These are phyloP conservation scores for Cinara cedri DNA, from an alignment of 2,888 invertebrate genomes.

Conservation along the genomic window DNA sequence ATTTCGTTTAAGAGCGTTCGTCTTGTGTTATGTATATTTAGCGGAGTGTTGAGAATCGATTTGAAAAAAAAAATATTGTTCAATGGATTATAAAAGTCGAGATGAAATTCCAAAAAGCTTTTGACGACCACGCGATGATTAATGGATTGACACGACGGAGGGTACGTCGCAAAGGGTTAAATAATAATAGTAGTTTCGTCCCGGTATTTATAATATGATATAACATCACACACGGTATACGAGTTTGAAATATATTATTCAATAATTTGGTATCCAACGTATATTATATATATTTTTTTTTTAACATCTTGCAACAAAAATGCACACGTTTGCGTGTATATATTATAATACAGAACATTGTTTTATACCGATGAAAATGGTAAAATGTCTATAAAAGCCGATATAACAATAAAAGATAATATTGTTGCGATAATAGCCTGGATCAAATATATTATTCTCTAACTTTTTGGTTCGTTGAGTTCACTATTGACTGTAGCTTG, in stretches of 20 bases:
- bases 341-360: too few relatives aligned
- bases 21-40: not conserved
- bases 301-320: too few relatives aligned
- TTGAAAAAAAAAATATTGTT: conserved; percentile 22
- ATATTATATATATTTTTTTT: not conserved
- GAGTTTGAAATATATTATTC: too few relatives aligned
- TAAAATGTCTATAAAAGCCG: too few relatives aligned
- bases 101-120: conserved; percentile 33
- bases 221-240: not conserved
- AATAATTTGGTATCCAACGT: not conserved
- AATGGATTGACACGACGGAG: conserved; percentile 19
- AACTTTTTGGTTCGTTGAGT: too few relatives aligned
- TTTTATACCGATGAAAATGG: too few relatives aligned
- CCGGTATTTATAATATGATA: not conserved
- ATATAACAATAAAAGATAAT: too few relatives aligned
- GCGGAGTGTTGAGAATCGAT: not conserved
- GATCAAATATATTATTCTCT: too few relatives aligned
- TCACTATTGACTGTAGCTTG: too few relatives aligned
- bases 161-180: not conserved
- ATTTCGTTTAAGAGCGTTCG: not conserved
- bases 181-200: conserved; percentile 19
- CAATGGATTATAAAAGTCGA: conserved; percentile 14
- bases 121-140: conserved; percentile 26
- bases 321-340: too few relatives aligned
- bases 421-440: too few relatives aligned